phyloP scores from a whole-genome alignment of 2,888 invertebrate genomes.

The Carabus problematicus region DNA sequence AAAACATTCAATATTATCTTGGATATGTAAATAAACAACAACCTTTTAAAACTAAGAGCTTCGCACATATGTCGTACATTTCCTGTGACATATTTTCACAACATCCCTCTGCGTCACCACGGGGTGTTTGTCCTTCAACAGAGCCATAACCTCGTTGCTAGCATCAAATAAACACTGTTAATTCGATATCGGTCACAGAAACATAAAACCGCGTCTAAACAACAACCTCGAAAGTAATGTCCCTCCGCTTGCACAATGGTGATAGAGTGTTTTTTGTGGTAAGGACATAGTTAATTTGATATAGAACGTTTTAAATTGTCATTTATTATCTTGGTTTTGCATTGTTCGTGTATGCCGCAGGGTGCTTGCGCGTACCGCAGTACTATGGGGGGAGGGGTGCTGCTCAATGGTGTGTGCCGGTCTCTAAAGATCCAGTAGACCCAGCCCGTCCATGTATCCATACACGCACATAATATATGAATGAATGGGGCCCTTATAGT shows the following conservation, averaged over 20 bases:
- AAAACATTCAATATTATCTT: too few species aligned
- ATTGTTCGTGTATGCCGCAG: constrained; percentile 17
- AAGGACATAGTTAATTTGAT: constrained; percentile 40
- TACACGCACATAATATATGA: constrained; percentile 8
- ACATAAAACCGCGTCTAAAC: constrained; percentile 15
- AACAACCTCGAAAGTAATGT: constrained; percentile 28
- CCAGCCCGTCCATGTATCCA: neutral
- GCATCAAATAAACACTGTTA: constrained; percentile 20
- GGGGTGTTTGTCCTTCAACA: neutral
- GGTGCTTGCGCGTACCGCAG: neutral
- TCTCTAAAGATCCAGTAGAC: neutral
- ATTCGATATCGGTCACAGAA: constrained; percentile 25
- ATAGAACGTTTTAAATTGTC: constrained; percentile 39
- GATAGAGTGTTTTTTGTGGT: constrained; percentile 38
- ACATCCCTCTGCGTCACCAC: neutral
- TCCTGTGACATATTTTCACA: too few species aligned
- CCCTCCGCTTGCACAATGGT: constrained; percentile 27
- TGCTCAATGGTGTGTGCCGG: constrained; percentile 27
- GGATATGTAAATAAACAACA: too few species aligned
- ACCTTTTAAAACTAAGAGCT: too few species aligned
- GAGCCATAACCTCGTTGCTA: constrained; percentile 4
- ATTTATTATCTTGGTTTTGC: constrained; percentile 29
- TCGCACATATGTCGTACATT: too few species aligned
- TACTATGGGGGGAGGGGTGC: constrained; percentile 23
- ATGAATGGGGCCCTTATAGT: constrained; percentile 2